Base-by-base conservation (phyloP, 2,888 invertebrate genomes). In the Steinernema scapterisci region DNA sequence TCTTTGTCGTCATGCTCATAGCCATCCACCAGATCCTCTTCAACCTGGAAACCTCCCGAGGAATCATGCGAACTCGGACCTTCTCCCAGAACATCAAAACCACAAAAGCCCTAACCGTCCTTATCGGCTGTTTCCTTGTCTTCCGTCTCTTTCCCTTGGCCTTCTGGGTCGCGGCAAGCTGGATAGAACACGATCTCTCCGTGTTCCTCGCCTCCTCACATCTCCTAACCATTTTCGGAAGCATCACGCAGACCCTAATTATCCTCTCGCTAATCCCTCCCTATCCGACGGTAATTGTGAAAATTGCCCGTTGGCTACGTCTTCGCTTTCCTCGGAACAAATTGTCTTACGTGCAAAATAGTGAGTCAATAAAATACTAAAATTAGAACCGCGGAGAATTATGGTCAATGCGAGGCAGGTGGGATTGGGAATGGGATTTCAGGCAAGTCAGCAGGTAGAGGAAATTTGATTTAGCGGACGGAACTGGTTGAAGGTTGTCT, bases 271-370 rank as follows among this genome's bases (percentile, higher is more conserved):
- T 63, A 1, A 27, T 63, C 16, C 63, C 63, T 3, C 63, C 63
- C 16, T 63, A 63, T 25, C 63, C 63, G 1, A 38, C 7, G 7
- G 63, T 63, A 13, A 21, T 63, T 16, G 11, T 27, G 38, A 63
- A 63, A 27, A 63, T 63, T 25, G 23, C 27, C 16, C 63, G 63
- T 31, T 63, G 63, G 63, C 23, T 27, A 5, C 63, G 63, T 63
- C 27, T 63, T 38, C 63, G 63, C n/a, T 63, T 63, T 31, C 63
- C 63, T 25, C 63, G 63, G 1, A 63, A 63, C 63, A 63, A 63
- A 25, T 63, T 63, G 63, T 63, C 63, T 31, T 63, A 63, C 63
- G 63, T 63, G 63, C 63, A 63, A 27, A 63, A 27, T n/a, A 63
- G 31, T 31, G 63, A 63, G 2, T 63, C 63, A 31, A 63, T 63